phyloP scores from a whole-genome alignment of 2,888 invertebrate species.

The Podotricha telesiphe region DNA sequence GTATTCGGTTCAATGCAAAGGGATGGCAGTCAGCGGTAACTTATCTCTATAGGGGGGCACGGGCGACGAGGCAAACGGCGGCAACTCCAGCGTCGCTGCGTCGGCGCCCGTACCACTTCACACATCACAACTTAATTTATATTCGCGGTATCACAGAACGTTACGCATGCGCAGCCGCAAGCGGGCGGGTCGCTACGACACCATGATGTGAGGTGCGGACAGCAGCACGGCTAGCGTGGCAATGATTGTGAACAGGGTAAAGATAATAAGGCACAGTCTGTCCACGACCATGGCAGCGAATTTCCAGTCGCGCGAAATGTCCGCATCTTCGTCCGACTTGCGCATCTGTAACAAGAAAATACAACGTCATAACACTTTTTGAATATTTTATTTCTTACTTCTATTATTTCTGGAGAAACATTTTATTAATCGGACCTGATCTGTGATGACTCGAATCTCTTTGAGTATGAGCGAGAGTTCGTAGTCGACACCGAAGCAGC shows the following conservation, averaged over 20 bases:
- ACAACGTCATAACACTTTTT: slow-evolving; percentile 10
- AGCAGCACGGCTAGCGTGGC: slow-evolving; percentile 98
- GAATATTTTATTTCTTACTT: neutral
- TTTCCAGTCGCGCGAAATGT: slow-evolving; percentile 99
- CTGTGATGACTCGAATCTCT: slow-evolving; percentile 96
- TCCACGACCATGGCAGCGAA: slow-evolving; percentile 99
- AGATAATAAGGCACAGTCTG: slow-evolving; percentile 99
- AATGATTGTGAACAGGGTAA: slow-evolving; percentile 98
- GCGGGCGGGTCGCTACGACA: slow-evolving; percentile 89
- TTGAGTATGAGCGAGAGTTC: slow-evolving; percentile 97
- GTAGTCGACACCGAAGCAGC: slow-evolving; percentile 95
- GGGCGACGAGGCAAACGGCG: slow-evolving; percentile 75
- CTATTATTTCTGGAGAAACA: neutral
- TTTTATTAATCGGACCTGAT: slow-evolving; percentile 84
- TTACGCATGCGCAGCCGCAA: slow-evolving; percentile 79
- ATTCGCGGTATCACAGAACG: slow-evolving; percentile 88
- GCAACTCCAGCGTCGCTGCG: slow-evolving; percentile 74
- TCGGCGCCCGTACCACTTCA: slow-evolving; percentile 75
- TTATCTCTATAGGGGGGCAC: slow-evolving; percentile 79
- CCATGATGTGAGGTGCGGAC: slow-evolving; percentile 98
- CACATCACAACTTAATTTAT: slow-evolving; percentile 87
- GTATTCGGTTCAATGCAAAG: slow-evolving; percentile 71
- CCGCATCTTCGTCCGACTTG: slow-evolving; percentile 96
- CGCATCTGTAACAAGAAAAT: slow-evolving; percentile 88
- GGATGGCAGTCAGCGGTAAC: slow-evolving; percentile 78